These are phyloP conservation scores for Eupithecia subfuscata DNA, from an alignment of 2,888 invertebrate genomes.

Conservation along the genomic window DNA sequence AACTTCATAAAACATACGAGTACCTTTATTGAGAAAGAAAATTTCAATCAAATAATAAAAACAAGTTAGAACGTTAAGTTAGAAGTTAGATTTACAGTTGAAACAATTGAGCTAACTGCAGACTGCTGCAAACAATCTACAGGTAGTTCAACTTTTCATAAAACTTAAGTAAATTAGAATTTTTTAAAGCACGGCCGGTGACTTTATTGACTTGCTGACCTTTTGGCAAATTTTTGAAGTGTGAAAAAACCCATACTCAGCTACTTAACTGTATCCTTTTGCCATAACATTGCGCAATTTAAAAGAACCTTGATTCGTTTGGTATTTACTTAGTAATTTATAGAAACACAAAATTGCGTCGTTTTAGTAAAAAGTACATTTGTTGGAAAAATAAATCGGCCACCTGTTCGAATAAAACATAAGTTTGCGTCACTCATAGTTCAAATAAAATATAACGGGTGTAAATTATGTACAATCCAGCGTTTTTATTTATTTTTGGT, in stretches of 20 bases:
- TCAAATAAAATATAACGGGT: conserved; percentile 26
- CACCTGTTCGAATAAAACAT: conserved; percentile 34
- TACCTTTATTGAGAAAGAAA: no score
- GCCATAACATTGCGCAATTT: neutral
- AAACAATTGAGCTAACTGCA: no score
- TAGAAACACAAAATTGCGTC: neutral
- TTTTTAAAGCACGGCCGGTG: neutral
- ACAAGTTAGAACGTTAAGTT: no score
- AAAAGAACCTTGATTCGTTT: neutral
- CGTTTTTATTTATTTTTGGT: neutral
- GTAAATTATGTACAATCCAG: conserved; percentile 1
- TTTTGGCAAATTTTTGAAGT: no score
- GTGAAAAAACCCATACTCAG: no score
- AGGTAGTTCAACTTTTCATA: no score
- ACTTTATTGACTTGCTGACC: neutral
- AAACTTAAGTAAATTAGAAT: neutral
- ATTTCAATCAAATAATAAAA: no score
- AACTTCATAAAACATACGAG: neutral
- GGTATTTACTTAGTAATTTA: neutral
- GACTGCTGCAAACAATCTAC: no score
- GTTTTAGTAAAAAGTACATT: conserved; percentile 15
- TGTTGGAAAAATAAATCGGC: conserved; percentile 18
- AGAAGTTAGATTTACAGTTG: no score
- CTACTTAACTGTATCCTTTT: neutral
- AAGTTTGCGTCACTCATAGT: conserved; percentile 39